Evolutionary conservation across 1,140 invertebrate species (phyloP), one percentile per base, ranked within the genome.

Genomic region (Macrocentrus cingulum): DNA sequence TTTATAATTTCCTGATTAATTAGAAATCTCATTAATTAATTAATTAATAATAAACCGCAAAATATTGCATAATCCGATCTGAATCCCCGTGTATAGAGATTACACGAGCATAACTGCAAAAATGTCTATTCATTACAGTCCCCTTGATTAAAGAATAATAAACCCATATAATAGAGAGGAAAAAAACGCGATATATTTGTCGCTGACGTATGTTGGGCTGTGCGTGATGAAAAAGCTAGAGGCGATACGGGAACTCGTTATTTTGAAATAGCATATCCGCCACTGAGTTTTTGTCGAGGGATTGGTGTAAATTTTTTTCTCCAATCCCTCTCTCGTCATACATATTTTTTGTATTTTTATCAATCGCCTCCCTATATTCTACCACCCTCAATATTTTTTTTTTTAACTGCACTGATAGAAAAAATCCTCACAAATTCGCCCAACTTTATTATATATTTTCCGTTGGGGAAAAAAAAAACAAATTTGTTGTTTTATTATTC

Each of bases 191-290:
- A 29, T 29, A 29, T 29, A 29, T 4, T 29, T 51, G 16, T 51
- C 16, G 18, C 5, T 20, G 32, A 51, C 18, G 32, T 11, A 36
- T 39, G 15, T 51, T n/a, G n/a, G 32, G 34, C 32, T 51, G 32
- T 36, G 34, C 49, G 49, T 51, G 49, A 20, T 36, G 19, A 51
- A 51, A 51, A 7, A 20, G 32, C 44, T 22, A 8, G 32, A 36
- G 32, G 49, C 49, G 2, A 37, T 18, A 20, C 13, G 15, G 25
- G 37, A 51, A 51, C 49, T 51, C 49, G 34, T 51, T 37, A 51
- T 51, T 51, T 20, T 7, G 19, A 51, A 51, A 51, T 51, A 37
- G 34, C 25, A 36, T 51, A 34, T 51, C 49, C 34, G 32, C 49
- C 25, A 5, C 25, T 29, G 4, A 18, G 32, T 51, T 51, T 29